Base-by-base conservation (phyloP, 2,797 vertebrate genomes). In the Sebastolobus alascanus region DNA sequence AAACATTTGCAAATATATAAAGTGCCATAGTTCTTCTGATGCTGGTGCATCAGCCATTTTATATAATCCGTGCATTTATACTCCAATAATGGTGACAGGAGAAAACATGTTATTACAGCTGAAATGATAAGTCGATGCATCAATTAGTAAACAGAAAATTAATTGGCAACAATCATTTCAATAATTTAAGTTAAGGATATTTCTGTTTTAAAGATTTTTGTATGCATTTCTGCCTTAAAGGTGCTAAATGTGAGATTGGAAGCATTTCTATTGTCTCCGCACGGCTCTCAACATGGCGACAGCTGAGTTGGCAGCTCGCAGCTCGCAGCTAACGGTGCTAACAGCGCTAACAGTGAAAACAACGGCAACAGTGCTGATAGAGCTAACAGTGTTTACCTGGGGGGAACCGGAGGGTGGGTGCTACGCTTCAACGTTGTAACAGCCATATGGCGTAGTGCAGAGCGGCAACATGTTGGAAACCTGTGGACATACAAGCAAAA, bases 1-100 rank as follows among this genome's bases (percentile, higher is more conserved):
- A 83, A 76, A 81, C 31, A 75, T 83, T 80, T 88, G 55, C 63
- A 90, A 80, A 81, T 79, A 78, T 72, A 58, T 60, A 68, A 75
- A 86, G 70, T 71, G 37, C n/a, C 11, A 35, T 68, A 58, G 61
- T 67, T 80, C 10, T 35, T 80, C 43, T 75, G 69, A 86, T 27
- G 46, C 37, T 65, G 25, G 9, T 69, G 35, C 35, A 43, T 58
- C 29, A 70, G 43, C 43, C 22, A 59, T 84, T 84, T 84, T 66
- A 10, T 66, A 27, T n/a, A 60, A 63, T 54, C 33, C 6, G n/a
- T 65, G 31, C 10, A 70, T 81, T 27, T 33, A 46, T 75, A 37
- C 16, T 73, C 43, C 35, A 74, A 63, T 18, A 37, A 67, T 31
- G 65, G 10, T 8, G 12, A 70, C 59, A 66, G 14, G 33, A 65